Evolutionary conservation across 2,113 vertebrate species (phyloP).

Genomic region (Calypte anna): DNA sequence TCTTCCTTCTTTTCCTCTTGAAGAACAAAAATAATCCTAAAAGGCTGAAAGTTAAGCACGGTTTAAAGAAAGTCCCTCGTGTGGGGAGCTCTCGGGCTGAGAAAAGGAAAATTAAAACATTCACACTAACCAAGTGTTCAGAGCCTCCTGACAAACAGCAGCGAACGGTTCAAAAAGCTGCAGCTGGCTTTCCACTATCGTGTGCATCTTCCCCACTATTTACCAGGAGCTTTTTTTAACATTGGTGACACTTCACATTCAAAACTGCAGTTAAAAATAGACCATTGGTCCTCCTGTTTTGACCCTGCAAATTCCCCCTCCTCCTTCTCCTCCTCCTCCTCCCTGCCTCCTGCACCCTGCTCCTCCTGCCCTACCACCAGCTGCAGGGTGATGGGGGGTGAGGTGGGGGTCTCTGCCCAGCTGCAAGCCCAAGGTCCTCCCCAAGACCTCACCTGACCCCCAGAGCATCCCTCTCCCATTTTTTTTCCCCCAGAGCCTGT

Average conservation of each 20-base stretch:
- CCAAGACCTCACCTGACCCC: not conserved
- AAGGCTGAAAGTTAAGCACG: not conserved
- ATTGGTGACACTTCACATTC: slow-evolving; percentile 56
- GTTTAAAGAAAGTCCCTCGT: slow-evolving; percentile 19
- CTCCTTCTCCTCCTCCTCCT: not conserved
- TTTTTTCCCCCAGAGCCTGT: not conserved
- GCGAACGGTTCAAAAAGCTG: slow-evolving; percentile 28
- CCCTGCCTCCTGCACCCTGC: rapidly evolving
- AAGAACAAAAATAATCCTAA: slow-evolving; percentile 14
- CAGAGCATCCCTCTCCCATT: not conserved
- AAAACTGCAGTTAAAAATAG: slow-evolving; percentile 64
- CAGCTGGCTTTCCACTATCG: slow-evolving; percentile 50
- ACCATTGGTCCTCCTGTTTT: not conserved
- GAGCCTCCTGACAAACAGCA: slow-evolving; percentile 29
- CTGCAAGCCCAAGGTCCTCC: not conserved
- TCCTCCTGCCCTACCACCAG: not conserved
- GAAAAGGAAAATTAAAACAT: slow-evolving; percentile 32
- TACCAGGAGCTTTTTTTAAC: slow-evolving; percentile 66
- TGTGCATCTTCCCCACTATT: slow-evolving; percentile 36
- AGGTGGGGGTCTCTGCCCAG: not conserved
- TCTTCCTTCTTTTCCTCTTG: not conserved
- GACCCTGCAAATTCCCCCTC: slow-evolving; percentile 32
- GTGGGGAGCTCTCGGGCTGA: not conserved
- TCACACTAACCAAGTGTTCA: not conserved
- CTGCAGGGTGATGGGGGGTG: not conserved